Evolutionary conservation across 2,113 vertebrate genomes (phyloP), one percentile per base, ranked within the genome.

Genomic region (Pavo muticus): DNA sequence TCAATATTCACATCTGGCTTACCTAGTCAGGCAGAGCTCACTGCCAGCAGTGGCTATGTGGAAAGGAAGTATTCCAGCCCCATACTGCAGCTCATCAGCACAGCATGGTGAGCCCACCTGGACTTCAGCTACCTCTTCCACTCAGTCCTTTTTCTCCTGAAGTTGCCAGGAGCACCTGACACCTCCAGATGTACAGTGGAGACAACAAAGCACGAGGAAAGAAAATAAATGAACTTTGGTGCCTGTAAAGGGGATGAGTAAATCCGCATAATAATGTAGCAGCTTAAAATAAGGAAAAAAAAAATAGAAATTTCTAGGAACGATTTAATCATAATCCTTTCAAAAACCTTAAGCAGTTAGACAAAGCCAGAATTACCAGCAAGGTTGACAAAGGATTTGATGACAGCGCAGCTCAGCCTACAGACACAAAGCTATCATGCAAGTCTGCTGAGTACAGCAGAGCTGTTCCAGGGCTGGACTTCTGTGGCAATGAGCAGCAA

Each of bases 351-450:
- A 75, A 81, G 61, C 32, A 78, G 88, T 91, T 92, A 87, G 27
- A 65, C 42, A 92, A 93, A 94, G 61, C 52, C 73, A 78, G 65
- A 78, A 79, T 71, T 82, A 60, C 61, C 65, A 68, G 67, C 73
- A 35, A 87, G 71, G 32, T 18, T 88, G 73, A 92, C 86, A 94
- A 61, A 90, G 69, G 76, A 77, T 86, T 78, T 94, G 86, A 83
- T 95, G 90, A 77, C 42, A 40, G 69, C 64, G 73, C 39, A 84
- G 73, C 54, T 87, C 72, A 81, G 50, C 50, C 73, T 71, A 39
- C 27, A 50, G 80, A 82, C 42, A 79, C 79, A 78, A 86, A 59
- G 60, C 29, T 25, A 17, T n/a, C 19, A 6, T 39, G 39, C 17
- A 52, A 48, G 47, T 63, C 72, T 42, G 14, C 74, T 79, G 59